These are phyloP conservation scores for Chrysolina americana DNA, from an alignment of 2,888 invertebrate genomes.

Conservation along the genomic window DNA sequence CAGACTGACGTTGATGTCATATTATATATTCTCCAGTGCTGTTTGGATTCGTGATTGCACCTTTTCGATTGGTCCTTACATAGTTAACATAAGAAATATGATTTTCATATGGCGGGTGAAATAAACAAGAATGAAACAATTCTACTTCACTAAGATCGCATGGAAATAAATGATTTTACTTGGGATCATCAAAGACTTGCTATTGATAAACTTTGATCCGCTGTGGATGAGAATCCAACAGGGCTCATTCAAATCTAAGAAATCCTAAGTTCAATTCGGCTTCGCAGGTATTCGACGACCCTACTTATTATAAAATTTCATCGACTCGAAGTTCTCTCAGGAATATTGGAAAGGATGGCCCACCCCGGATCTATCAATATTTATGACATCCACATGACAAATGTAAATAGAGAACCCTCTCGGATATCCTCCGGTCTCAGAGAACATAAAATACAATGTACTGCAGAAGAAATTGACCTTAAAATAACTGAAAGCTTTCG, in stretches of 20 bases:
- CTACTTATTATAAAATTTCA: background rate
- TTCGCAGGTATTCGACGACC: conserved; percentile 8
- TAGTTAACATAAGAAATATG: too few relatives aligned
- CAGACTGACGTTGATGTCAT: too few relatives aligned
- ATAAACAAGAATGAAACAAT: too few relatives aligned
- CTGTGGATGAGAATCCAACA: background rate
- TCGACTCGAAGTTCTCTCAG: background rate
- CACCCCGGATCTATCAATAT: conserved; percentile 25
- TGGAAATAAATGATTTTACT: too few relatives aligned
- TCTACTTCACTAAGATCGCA: too few relatives aligned
- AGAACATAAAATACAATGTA: conserved; percentile 56
- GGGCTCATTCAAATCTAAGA: background rate
- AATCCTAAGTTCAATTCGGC: background rate
- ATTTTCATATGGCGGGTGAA: too few relatives aligned
- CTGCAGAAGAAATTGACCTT: conserved; percentile 56
- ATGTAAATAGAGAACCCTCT: conserved; percentile 5
- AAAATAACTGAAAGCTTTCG: conserved; percentile 56
- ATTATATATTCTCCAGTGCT: too few relatives aligned
- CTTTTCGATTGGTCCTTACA: too few relatives aligned
- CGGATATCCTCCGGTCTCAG: conserved; percentile 34
- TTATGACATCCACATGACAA: conserved; percentile 30
- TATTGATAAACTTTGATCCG: background rate
- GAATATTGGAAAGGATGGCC: background rate
- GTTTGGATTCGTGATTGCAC: too few relatives aligned
- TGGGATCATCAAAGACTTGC: background rate